Evolutionary conservation across 2,888 invertebrate genomes (phyloP).

Genomic region (Phyllotreta striolata): DNA sequence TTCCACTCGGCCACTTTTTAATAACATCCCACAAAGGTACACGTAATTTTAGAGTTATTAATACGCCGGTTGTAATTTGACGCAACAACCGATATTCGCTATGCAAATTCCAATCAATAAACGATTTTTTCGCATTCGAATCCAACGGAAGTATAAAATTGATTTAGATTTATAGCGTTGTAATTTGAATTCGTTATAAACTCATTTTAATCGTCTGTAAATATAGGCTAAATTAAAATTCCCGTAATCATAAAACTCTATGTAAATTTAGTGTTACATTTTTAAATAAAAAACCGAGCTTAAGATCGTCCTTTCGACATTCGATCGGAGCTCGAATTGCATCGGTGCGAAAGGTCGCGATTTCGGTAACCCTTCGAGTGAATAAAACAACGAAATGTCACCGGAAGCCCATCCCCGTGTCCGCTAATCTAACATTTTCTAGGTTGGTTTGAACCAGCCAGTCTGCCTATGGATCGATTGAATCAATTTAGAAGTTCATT

Average conservation of each 20-base stretch:
- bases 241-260: too few relatives aligned
- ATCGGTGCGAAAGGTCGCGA: constrained; percentile 35
- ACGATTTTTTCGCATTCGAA: too few relatives aligned
- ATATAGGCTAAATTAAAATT: too few relatives aligned
- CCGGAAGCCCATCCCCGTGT: constrained; percentile 41
- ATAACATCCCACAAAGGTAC: neutral
- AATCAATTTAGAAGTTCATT: constrained; percentile 40
- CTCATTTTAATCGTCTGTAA: too few relatives aligned
- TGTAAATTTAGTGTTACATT: too few relatives aligned
- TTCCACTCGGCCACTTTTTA: constrained; percentile 15
- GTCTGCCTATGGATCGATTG: constrained; percentile 19
- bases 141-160: too few relatives aligned
- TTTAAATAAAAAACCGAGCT: too few relatives aligned
- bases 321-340: constrained; percentile 20
- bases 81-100: constrained; percentile 12
- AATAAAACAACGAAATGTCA: constrained; percentile 42
- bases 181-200: too few relatives aligned
- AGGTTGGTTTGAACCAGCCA: constrained; percentile 35
- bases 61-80: constrained; percentile 14
- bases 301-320: constrained; percentile 1
- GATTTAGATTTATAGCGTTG: too few relatives aligned
- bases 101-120: constrained; percentile 12
- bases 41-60: constrained; percentile 8
- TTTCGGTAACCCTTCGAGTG: constrained; percentile 33
- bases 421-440: constrained; percentile 39